phyloP scores from a whole-genome alignment of 2,888 invertebrate species.

The Urechis unicinctus region DNA sequence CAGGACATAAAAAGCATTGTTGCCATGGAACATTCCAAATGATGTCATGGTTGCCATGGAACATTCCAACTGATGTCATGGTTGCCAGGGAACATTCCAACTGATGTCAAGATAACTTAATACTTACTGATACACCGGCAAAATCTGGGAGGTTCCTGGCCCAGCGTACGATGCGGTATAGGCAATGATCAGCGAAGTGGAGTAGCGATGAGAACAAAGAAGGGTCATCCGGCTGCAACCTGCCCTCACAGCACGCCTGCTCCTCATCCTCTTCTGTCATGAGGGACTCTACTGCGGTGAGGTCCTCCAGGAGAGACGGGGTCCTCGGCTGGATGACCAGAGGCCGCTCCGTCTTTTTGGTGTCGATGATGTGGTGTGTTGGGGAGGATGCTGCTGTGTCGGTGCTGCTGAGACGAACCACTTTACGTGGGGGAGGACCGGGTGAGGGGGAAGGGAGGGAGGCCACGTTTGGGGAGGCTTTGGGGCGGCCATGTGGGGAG shows the following conservation, averaged over 20 bases:
- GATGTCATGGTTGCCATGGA: too few species aligned
- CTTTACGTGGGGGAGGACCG: not conserved
- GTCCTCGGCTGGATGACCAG: slow-evolving; percentile 15
- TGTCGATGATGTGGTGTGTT: slow-evolving; percentile 9
- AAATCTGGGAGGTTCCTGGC: slow-evolving; percentile 94
- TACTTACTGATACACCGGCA: slow-evolving; percentile 66
- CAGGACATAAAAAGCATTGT: too few species aligned
- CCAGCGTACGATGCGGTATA: slow-evolving; percentile 98
- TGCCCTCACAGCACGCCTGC: slow-evolving; percentile 27
- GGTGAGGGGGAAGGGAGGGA: not conserved
- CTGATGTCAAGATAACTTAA: not conserved
- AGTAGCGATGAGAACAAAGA: slow-evolving; percentile 34
- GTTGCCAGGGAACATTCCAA: not conserved
- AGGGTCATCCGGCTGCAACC: slow-evolving; percentile 23
- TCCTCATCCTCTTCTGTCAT: slow-evolving; percentile 39
- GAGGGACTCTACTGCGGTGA: slow-evolving; percentile 42
- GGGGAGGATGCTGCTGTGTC: slow-evolving; percentile 18
- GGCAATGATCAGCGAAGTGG: slow-evolving; percentile 74
- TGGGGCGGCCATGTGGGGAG: slow-evolving; percentile 5
- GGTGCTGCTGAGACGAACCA: not conserved
- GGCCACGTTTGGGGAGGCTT: not conserved
- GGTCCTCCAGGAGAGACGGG: slow-evolving; percentile 40
- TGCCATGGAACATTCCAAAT: too few species aligned
- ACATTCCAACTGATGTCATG: too few species aligned
- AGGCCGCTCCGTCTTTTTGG: not conserved